Evolutionary conservation across 2,888 invertebrate genomes (phyloP).

Genomic region (Phortica magna): DNA sequence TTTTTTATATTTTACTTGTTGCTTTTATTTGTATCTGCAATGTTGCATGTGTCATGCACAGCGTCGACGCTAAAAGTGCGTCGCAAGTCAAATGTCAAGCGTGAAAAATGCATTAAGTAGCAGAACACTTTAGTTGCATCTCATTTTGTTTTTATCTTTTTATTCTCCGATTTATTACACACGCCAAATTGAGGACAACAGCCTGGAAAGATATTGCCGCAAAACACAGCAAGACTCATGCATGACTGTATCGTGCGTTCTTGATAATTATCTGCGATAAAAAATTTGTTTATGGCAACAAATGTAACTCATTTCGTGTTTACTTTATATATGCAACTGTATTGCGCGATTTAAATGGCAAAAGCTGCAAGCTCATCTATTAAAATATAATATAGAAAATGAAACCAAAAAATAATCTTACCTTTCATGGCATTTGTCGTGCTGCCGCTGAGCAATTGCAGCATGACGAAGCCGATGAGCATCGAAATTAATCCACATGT

Average conservation of each 20-base stretch:
- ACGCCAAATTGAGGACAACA: conserved; percentile 30
- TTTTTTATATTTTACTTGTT: neutral
- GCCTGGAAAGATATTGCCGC: conserved; percentile 3
- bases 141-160: neutral
- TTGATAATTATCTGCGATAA: conserved; percentile 69
- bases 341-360: conserved; percentile 24
- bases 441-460: conserved; percentile 53
- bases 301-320: conserved; percentile 17
- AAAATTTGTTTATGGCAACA: conserved; percentile 65
- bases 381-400: neutral
- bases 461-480: conserved; percentile 39
- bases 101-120: conserved; percentile 76
- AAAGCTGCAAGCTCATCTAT: too few species aligned
- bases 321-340: neutral
- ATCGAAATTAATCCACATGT: conserved; percentile 58
- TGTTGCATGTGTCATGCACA: conserved; percentile 28
- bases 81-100: conserved; percentile 76
- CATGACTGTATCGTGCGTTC: conserved; percentile 56
- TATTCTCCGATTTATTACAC: conserved; percentile 14
- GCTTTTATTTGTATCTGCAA: neutral
- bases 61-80: conserved; percentile 65
- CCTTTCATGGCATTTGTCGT: conserved; percentile 62
- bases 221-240: neutral
- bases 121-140: conserved; percentile 27
- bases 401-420: conserved; percentile 52